Base-by-base conservation (phyloP, 2,888 invertebrate genomes). In the Achlya flavicornis region DNA sequence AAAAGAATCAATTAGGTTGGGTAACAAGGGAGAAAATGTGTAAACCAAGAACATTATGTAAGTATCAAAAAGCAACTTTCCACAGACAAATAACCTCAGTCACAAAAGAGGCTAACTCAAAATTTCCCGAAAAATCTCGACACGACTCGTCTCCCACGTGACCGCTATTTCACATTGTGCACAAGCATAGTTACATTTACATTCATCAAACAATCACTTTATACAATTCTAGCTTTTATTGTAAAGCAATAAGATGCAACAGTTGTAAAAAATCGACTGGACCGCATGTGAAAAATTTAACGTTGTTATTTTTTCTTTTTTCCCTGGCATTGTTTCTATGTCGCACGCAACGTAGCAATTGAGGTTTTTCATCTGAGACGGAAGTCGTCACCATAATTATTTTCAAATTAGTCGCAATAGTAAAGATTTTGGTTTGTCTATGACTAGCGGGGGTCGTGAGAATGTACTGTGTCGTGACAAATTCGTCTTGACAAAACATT, bases 391-490 rank as follows among this genome's bases (percentile, higher is more conserved):
- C 74, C 80, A 79, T 87, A 89, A 92, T 92, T 92, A 92, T 92
- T 82, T 92, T 88, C 88, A 83, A 88, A 92, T 92, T 92, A 92
- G 88, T 85, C 83, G 84, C 86, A 85, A 88, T 87, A 82, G 80
- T 83, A 75, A 79, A 82, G 85, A 81, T 85, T 88, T 84, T 77
- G 75, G 81, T 79, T 76, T 80, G 81, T 80, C 79, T 70, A 70
- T 70, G 71, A 67, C 72, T 65, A 67, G 46, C 66, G 67, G 58
- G 64, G 63, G 59, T 57, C 66, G 66, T 69, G 72, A 68, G 67
- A 69, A 70, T 19, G 57, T 41, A 26, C 35, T 53, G 59, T 41
- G 59, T 48, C 58, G 63, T 26, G 63, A 63, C 48, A 63, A 60
- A 48, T 53, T 57, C 26, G 33, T 11, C 35, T 63, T 63, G 60